Evolutionary conservation across 2,113 vertebrate species (phyloP).

Genomic region (Scortum barcoo): DNA sequence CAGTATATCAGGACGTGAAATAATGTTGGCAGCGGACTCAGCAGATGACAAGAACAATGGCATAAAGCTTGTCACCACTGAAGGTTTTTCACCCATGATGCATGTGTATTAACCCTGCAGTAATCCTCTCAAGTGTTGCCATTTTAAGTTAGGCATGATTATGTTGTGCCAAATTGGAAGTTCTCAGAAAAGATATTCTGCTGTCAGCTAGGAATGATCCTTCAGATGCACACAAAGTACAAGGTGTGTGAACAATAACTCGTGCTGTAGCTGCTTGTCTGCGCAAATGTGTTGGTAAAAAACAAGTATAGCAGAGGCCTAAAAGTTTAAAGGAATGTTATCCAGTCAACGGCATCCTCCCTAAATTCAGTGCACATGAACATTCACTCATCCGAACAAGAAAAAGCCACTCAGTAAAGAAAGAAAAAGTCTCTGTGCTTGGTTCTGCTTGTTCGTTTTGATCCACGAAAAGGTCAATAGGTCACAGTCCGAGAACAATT

Average conservation of each 20-base stretch:
- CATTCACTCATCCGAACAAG: constrained; percentile 60
- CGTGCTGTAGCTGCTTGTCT: background rate
- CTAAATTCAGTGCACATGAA: constrained; percentile 37
- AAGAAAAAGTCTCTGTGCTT: constrained; percentile 61
- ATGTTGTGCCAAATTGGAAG: background rate
- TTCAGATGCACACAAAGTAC: constrained; percentile 7
- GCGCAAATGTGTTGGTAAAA: background rate
- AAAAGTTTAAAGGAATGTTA: constrained; percentile 37
- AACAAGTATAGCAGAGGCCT: constrained; percentile 12
- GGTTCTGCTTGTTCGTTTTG: constrained; percentile 53
- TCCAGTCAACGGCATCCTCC: constrained; percentile 19
- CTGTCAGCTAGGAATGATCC: background rate
- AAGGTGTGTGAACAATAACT: constrained; percentile 15
- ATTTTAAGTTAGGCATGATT: background rate
- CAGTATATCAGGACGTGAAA: background rate
- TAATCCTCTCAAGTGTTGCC: background rate
- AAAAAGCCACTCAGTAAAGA: constrained; percentile 24
- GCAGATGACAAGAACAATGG: background rate
- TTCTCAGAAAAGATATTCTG: background rate
- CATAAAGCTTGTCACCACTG: background rate
- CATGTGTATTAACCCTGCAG: background rate
- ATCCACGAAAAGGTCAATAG: constrained; percentile 41
- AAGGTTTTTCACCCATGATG: background rate
- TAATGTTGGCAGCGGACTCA: background rate
- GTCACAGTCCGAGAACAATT: constrained; percentile 41